A percentile compares a stretch with the other conserved stretches of the same genome.
Conservation (phyloP, 2,797 vertebrate species). For the Simalia tracyae region DNA sequence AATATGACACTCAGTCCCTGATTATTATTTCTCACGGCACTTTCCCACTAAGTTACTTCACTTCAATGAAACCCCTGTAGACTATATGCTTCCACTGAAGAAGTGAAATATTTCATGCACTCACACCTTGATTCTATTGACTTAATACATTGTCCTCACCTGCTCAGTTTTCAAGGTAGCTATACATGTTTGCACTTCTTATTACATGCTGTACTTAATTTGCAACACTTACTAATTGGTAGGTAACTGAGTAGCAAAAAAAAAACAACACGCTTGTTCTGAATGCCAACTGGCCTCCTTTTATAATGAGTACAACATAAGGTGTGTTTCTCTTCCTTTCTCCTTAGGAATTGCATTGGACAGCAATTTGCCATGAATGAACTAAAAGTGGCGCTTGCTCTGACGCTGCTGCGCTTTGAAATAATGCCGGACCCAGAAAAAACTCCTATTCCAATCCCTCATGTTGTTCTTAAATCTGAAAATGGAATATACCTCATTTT, state of each 20-base stretch:
- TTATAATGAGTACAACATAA: neutral
- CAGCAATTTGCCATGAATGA: conserved; percentile 91
- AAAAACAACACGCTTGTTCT: neutral
- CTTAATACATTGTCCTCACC: neutral
- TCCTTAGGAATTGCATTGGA: conserved; percentile 87
- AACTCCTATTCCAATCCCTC: conserved; percentile 66
- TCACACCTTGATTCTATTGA: neutral
- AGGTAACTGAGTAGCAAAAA: neutral
- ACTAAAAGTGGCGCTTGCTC: conserved; percentile 82
- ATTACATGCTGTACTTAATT: neutral
- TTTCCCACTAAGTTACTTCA: neutral
- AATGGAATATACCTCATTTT: conserved; percentile 82
- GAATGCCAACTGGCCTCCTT: neutral
- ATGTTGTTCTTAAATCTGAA: conserved; percentile 78
- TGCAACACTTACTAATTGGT: neutral
- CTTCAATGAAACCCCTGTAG: neutral
- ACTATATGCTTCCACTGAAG: neutral
- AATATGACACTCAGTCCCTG: neutral
- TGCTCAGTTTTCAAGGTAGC: neutral
- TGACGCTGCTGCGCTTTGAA: conserved; percentile 80
- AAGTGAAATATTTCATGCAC: neutral
- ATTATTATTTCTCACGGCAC: neutral
- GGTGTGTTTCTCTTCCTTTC: neutral
- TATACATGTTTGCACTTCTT: neutral
- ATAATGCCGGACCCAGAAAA: conserved; percentile 72